Base-by-base conservation (phyloP, 2,797 vertebrate species). In the Myiotriccus ornatus region DNA sequence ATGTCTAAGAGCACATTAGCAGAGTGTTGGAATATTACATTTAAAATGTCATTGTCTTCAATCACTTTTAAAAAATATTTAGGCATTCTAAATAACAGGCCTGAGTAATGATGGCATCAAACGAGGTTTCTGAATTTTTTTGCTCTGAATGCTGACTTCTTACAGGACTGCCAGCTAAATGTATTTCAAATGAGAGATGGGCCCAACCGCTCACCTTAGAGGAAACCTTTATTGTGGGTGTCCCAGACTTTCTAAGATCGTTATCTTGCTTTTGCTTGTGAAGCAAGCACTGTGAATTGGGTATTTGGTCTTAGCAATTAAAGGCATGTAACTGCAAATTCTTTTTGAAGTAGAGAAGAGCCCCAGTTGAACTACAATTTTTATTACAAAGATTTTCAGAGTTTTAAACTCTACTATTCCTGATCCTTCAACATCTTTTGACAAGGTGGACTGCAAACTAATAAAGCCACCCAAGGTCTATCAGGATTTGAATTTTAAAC, bases 1-100 rank as follows among this genome's bases (percentile, higher is more conserved):
- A 68, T 90, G 68, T 80, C 84, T 90, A 68, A 93, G 78, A 87
- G 83, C n/a, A 7, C 57, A 83, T 93, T 92, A 91, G 17, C 59
- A 67, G 50, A 76, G 10, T 74, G 53, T 73, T 21, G 1, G 49
- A 22, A 83, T 83, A 70, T 80, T 92, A 25, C 62, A 71, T 89
- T 80, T 68, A 83, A 94, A 95, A 93, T 75, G 64, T 41, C 60
- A 59, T 81, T 81, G 64, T 84, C 70, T 59, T 94, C 84, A 87
- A 85, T 91, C 89, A 94, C 46, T 87, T 88, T 14, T n/a, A 68
- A 73, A 76, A 83, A 87, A 84, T 30, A 6, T 94, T 89, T 80
- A 85, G 46, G n/a, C 39, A 44, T 92, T 94, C 80, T 89, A 95
- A 64, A 52, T 17, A 89, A 77, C 34, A 89, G 41, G 21, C 15